Conservation (phyloP, 1,140 invertebrate genomes). For the Micrasema minimum region DNA sequence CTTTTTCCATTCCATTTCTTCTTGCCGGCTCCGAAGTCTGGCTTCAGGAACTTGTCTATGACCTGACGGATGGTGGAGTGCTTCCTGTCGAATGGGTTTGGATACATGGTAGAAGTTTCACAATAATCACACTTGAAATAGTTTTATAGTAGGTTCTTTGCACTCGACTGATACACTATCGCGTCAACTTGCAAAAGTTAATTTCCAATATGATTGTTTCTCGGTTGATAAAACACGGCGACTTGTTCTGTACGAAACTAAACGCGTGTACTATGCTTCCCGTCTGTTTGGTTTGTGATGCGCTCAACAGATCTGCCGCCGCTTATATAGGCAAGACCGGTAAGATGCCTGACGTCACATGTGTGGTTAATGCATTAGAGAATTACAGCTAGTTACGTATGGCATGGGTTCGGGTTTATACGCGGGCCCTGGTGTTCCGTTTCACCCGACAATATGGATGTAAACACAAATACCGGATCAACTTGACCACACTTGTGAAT, state of each 20-base stretch:
- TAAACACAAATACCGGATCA: background rate
- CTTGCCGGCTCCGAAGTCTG: slow-evolving; percentile 57
- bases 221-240: slow-evolving; percentile 9
- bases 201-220: background rate
- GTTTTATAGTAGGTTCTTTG: background rate
- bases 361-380: slow-evolving; percentile 19
- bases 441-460: background rate
- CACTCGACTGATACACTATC: background rate
- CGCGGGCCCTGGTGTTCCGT: slow-evolving; percentile 10
- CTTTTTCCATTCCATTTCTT: slow-evolving; percentile 42
- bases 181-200: background rate
- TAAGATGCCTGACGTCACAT: slow-evolving; percentile 6
- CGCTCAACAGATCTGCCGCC: background rate
- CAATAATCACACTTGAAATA: background rate
- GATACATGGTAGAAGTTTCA: slow-evolving; percentile 70
- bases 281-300: slow-evolving; percentile 11
- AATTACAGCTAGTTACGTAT: slow-evolving; percentile 6
- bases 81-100: slow-evolving; percentile 78
- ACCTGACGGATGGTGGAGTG: slow-evolving; percentile 77
- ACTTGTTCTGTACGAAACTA: slow-evolving; percentile 8
- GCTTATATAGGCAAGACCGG: slow-evolving; percentile 26
- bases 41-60: slow-evolving; percentile 70
- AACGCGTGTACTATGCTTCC: background rate
- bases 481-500: background rate
- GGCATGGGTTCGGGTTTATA: slow-evolving; percentile 23